Base-by-base conservation (phyloP, 1,140 invertebrate species). In the Cepaea nemoralis region DNA sequence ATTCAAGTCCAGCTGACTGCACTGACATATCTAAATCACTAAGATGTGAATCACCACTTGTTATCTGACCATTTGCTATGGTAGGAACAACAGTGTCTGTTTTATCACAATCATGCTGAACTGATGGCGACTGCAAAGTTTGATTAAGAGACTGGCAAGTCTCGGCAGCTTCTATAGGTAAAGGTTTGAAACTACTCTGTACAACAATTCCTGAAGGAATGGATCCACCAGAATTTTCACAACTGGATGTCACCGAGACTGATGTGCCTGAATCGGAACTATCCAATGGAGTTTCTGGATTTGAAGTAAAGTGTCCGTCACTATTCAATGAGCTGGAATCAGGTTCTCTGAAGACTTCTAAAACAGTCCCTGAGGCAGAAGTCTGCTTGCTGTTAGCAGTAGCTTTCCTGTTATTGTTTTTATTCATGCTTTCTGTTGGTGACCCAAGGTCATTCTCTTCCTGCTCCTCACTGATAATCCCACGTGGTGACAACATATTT, bases 181-280 rank as follows among this genome's bases (percentile, higher is more conserved):
- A 63, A 63, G 33, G 59, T 63, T 27, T 31, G 16, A 31, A 19
- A 63, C 5, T 6, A 16, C 59, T 63, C 5, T 63, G 59, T 63
- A 31, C n/a, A 27, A 31, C 37, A 2, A 37, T 45, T 24, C 69
- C 33, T 6, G 35, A 24, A 33, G 83, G 81, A 27, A 84, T 80
- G n/a, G 83, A 84, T 5, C 83, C 83, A 24, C 83, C 83, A 5
- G 83, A 84, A 55, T 84, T 84, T 42, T 84, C 83, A 50, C 83
- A 78, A 40, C 73, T 80, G 8, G 83, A 84, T 8, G 82, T 70
- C 37, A 82, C 24, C 0, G 83, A 82, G 55, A 83, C 31, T 8
- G 83, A 84, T 16, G 81, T 83, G 3, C 81, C 83, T 16, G 83
- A 84, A 63, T 84, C 83, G 0, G 83, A 84, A 74, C 81, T 84